phyloP scores from a whole-genome alignment of 1,140 invertebrate genomes.

The Akabosia matsudoensis region DNA sequence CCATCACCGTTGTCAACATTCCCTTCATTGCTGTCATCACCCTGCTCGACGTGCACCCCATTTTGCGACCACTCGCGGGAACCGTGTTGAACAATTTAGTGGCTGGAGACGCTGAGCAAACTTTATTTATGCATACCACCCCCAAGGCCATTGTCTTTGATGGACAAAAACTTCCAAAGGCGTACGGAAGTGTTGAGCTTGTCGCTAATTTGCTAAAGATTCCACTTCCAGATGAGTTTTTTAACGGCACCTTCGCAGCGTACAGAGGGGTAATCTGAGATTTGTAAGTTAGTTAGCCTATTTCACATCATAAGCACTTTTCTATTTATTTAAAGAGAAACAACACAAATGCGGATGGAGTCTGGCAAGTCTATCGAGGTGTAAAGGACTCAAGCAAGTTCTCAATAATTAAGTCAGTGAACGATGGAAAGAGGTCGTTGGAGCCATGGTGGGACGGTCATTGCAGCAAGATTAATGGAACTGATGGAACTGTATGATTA shows the following conservation, averaged over 20 bases:
- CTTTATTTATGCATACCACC: not conserved
- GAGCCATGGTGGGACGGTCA: slow-evolving; percentile 12
- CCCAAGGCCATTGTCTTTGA: not conserved
- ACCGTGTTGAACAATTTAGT: not conserved
- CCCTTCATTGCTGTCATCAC: not conserved
- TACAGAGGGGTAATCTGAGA: not conserved
- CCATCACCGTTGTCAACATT: not conserved
- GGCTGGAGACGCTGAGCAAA: not conserved
- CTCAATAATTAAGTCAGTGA: not conserved
- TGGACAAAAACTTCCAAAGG: not conserved
- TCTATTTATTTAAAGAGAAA: slow-evolving; percentile 5
- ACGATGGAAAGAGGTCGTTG: not conserved
- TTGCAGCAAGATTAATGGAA: slow-evolving; percentile 4
- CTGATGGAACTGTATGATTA: not conserved
- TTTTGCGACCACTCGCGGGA: not conserved
- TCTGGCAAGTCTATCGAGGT: not conserved
- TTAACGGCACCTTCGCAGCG: not conserved
- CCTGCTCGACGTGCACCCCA: not conserved
- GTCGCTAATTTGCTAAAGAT: not conserved
- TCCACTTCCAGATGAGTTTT: not conserved
- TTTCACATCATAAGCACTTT: not conserved
- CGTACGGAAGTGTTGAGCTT: not conserved
- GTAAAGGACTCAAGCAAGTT: not conserved
- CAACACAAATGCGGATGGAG: not conserved
- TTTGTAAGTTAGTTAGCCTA: not conserved